Percentiles rank a stretch among this genome's conserved stretches.
These are phyloP conservation scores for Diplazon laetatorius DNA, from an alignment of 2,888 invertebrate genomes.

Conservation along the genomic window DNA sequence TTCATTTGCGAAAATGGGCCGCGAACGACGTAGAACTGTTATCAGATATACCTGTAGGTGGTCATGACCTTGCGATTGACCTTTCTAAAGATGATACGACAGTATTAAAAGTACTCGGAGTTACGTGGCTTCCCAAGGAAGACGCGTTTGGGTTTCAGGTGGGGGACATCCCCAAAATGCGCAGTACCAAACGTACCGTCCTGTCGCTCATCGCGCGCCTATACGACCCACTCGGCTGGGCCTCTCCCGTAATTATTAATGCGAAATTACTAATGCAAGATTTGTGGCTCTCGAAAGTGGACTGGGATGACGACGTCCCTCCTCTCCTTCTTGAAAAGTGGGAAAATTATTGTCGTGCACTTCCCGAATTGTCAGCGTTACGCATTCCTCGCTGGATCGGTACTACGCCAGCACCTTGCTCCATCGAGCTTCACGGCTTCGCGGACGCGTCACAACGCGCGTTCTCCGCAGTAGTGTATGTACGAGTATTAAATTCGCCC, in stretches of 20 bases:
- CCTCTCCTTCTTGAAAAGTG: slow-evolving; percentile 20
- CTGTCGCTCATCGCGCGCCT: slow-evolving; percentile 16
- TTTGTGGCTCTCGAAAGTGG: slow-evolving; percentile 25
- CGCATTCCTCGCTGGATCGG: slow-evolving; percentile 55
- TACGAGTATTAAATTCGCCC: not conserved
- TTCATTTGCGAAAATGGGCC: slow-evolving; percentile 47
- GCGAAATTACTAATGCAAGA: slow-evolving; percentile 52
- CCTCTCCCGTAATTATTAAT: slow-evolving; percentile 38
- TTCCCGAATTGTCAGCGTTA: slow-evolving; percentile 16
- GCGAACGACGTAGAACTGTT: slow-evolving; percentile 23
- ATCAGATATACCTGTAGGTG: slow-evolving; percentile 5
- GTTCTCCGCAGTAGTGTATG: slow-evolving; percentile 47
- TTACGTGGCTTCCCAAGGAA: slow-evolving; percentile 37
- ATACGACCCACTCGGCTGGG: slow-evolving; percentile 37
- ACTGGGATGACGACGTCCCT: slow-evolving; percentile 41
- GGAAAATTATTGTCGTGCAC: slow-evolving; percentile 25
- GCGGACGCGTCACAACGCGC: slow-evolving; percentile 56
- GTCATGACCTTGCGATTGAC: slow-evolving; percentile 24
- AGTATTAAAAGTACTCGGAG: slow-evolving; percentile 40
- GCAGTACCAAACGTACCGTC: slow-evolving; percentile 14
- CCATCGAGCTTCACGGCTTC: not conserved
- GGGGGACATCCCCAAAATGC: not conserved
- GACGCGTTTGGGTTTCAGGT: slow-evolving; percentile 34
- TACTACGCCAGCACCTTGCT: not conserved
- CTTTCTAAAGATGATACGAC: slow-evolving; percentile 36